Percentiles rank a stretch among this genome's conserved stretches.
Conservation (phyloP, 2,888 invertebrate genomes). For the Spisula subtruncata region DNA sequence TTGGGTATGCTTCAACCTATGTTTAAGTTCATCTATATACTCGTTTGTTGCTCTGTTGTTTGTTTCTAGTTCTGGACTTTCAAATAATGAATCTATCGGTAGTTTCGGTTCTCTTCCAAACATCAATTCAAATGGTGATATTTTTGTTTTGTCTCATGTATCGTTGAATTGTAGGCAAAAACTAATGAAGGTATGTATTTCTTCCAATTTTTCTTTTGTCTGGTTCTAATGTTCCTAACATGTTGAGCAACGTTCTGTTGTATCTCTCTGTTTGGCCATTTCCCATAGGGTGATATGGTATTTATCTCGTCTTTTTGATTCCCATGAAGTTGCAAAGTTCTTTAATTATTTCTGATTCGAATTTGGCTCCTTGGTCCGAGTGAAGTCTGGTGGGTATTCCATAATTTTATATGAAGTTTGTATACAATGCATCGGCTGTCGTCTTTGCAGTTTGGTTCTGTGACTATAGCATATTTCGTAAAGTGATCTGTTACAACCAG, state of each 20-base stretch:
- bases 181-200: conserved; percentile 46
- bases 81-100: too few relatives aligned
- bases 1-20: too few relatives aligned
- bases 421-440: conserved; percentile 46
- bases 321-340: not conserved
- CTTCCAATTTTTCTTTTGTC: conserved; percentile 53
- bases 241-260: conserved; percentile 51
- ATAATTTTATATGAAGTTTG: too few relatives aligned
- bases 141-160: conserved; percentile 50
- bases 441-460: conserved; percentile 43
- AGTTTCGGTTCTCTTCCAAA: too few relatives aligned
- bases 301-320: conserved; percentile 32
- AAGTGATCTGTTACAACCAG: conserved; percentile 43
- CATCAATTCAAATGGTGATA: too few relatives aligned
- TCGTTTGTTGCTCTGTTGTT: too few relatives aligned
- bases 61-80: too few relatives aligned
- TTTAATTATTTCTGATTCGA: not conserved
- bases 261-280: conserved; percentile 56
- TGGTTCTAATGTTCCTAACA: conserved; percentile 53
- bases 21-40: too few relatives aligned
- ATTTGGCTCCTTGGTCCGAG: not conserved
- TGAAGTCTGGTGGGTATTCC: too few relatives aligned
- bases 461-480: conserved; percentile 4
- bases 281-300: conserved; percentile 51
- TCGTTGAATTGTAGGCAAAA: conserved; percentile 57